phyloP scores from a whole-genome alignment of 2,113 vertebrate species.

The Amazona guildingii region DNA sequence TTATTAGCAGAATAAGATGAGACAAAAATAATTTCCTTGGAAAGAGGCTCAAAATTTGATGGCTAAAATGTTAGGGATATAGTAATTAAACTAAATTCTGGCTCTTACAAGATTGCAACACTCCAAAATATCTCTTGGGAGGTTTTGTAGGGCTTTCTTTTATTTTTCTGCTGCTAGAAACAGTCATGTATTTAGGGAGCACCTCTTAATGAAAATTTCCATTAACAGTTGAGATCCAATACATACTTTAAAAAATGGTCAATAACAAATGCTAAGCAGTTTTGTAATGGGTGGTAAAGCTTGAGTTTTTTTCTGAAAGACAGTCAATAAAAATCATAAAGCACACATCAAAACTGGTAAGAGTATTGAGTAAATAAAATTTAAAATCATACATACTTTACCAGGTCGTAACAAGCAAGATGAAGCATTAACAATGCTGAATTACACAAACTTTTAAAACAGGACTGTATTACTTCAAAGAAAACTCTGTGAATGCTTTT shows the following conservation, averaged over 20 bases:
- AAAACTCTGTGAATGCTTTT: neutral
- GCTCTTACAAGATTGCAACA: neutral
- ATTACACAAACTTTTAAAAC: neutral
- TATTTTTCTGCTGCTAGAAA: neutral
- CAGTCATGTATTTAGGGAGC: neutral
- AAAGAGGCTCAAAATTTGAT: constrained; percentile 32
- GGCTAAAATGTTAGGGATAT: neutral
- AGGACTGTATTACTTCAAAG: neutral
- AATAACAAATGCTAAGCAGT: neutral
- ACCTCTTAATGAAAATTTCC: neutral
- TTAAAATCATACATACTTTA: neutral
- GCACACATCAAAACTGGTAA: neutral
- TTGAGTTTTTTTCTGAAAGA: neutral
- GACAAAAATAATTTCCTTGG: constrained; percentile 7
- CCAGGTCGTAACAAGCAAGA: neutral
- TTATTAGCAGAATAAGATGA: constrained; percentile 1
- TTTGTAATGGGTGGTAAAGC: neutral
- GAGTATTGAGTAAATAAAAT: neutral
- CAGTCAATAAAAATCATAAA: neutral
- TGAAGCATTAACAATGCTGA: neutral
- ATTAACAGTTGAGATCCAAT: neutral
- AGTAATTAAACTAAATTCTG: constrained; percentile 20
- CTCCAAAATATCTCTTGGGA: neutral
- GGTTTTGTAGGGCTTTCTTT: neutral
- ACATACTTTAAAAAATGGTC: neutral